Evolutionary conservation across 30 jellyfish, hydroid and myxozoan species (phyloP), one percentile per base, ranked within the genome.

Genomic region (Aurelia sp.): DNA sequence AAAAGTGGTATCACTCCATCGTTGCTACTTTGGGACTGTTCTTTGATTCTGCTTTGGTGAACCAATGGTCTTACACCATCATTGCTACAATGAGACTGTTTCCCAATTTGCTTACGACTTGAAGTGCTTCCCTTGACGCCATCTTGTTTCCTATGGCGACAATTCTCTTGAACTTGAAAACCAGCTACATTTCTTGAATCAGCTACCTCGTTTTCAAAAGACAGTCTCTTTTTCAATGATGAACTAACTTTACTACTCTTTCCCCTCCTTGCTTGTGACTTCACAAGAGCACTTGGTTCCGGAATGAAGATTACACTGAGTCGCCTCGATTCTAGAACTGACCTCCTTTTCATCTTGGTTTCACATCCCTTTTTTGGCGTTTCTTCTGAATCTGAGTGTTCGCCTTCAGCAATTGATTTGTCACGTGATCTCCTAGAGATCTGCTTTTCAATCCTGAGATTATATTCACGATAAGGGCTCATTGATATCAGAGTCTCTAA

Each of bases 381-480:
- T 74, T 82, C 80, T 52, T 82, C 92, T 10, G 71, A 31, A 23
- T 70, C 92, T 20, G 40, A 33, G 41, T 40, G 17, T 8, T 77
- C 53, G 12, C 79, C 13, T 78, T 35, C 64, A 11, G 50, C 65
- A 13, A 23, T 60, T 18, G 90, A 20, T 31, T 79, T 66, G 15
- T 65, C 53, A 11, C 30, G 65, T 3, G 79, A 47, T 18, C 80
- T 69, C 73, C 17, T 70, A 21, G 58, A 71, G 19, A 82, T 62
- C 60, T 82, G 80, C 20, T 68, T 60, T 19, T 60, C 74, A 21
- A 71, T 70, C 10, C 61, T 8, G 13, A 70, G 53, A 60, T 76
- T 76, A 57, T 57, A 71, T 37, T 82, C 73, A 11, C 82, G 57
- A 71, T 70, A 82, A 16, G 92, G 92, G 48, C 92, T 82, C 92